Evolutionary conservation across 2,888 invertebrate species (phyloP).

Genomic region (Macrophya annulata): DNA sequence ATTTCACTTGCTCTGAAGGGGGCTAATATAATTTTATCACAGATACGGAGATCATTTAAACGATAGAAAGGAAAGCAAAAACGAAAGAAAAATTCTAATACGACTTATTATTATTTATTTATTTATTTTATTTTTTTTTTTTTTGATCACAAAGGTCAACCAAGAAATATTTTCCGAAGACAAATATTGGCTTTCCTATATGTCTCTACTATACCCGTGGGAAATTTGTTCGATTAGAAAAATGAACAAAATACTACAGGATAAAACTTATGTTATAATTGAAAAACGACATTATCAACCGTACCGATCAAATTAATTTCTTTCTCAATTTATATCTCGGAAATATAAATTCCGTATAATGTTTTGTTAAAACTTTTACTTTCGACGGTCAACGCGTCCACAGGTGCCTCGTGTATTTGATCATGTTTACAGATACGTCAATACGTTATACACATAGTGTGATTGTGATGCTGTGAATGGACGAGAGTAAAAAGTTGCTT

Average conservation of each 20-base stretch:
- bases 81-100: neutral
- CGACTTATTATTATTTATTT: too few relatives aligned
- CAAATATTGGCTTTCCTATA: neutral
- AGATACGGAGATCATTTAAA: too few relatives aligned
- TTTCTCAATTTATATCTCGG: neutral
- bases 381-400: slow-evolving; percentile 8
- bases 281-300: slow-evolving; percentile 5
- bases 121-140: too few relatives aligned
- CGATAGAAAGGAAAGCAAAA: neutral
- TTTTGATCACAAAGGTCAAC: neutral
- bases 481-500: neutral
- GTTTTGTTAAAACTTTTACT: neutral
- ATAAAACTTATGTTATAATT: neutral
- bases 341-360: neutral
- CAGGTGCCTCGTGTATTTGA: slow-evolving; percentile 15
- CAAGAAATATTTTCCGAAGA: neutral
- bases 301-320: neutral
- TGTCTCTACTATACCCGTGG: slow-evolving; percentile 1
- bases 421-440: slow-evolving; percentile 7
- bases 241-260: neutral
- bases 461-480: neutral
- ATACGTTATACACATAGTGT: neutral
- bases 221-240: neutral
- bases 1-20: neutral
- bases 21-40: neutral